A percentile compares a stretch with the other conserved stretches of the same genome.
phyloP scores from a whole-genome alignment of 2,797 vertebrate species.

The Schizopygopsis malacanthus region DNA sequence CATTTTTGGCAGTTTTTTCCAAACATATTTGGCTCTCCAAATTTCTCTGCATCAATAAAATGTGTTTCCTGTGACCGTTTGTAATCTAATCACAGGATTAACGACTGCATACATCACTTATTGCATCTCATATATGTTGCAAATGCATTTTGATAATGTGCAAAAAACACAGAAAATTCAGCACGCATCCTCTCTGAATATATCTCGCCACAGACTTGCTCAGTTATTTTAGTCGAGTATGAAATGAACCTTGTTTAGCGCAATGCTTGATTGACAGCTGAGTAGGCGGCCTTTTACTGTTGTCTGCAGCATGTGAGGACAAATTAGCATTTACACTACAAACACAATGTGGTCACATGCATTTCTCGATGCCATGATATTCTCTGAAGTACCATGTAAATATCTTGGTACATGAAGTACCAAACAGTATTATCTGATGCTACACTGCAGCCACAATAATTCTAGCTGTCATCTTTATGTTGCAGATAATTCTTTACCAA shows the following conservation, averaged over 20 bases:
- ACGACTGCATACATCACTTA: not conserved
- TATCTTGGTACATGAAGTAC: not conserved
- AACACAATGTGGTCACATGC: not conserved
- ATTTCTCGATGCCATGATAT: not conserved
- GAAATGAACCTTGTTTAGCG: not conserved
- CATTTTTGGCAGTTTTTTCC: not conserved
- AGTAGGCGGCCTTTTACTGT: not conserved
- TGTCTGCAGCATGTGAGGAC: not conserved
- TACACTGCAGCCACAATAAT: not conserved
- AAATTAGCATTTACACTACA: constrained; percentile 17
- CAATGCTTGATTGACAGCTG: constrained; percentile 3
- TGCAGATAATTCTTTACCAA: constrained; percentile 25
- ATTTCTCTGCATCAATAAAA: not conserved
- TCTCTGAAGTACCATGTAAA: not conserved
- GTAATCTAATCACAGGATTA: not conserved
- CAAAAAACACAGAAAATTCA: not conserved
- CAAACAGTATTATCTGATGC: not conserved
- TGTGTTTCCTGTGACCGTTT: not conserved
- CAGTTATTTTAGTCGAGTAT: constrained; percentile 13
- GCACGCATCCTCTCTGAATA: not conserved
- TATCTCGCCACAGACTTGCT: not conserved
- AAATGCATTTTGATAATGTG: not conserved
- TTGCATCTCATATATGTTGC: not conserved
- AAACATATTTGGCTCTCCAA: not conserved
- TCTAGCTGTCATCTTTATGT: not conserved